A percentile compares a stretch with the other conserved stretches of the same genome.
Conservation (phyloP, 2,888 invertebrate species). For the Labia minor region DNA sequence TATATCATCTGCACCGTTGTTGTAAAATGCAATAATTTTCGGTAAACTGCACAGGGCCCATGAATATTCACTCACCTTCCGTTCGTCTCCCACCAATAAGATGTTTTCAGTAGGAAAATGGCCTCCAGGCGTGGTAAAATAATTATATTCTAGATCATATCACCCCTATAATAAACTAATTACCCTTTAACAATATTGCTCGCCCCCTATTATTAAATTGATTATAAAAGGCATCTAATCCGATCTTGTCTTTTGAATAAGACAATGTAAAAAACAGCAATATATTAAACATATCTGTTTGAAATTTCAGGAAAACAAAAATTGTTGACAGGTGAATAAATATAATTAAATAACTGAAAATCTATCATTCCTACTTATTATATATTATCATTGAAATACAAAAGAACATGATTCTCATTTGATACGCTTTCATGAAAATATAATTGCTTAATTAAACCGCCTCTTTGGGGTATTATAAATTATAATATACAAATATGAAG, state of each 20-base stretch:
- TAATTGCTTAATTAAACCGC: no score
- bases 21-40: not conserved
- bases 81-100: not conserved
- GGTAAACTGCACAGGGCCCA: not conserved
- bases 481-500: no score
- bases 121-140: not conserved
- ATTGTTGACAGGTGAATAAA: slow-evolving; percentile 4
- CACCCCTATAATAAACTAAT: not conserved
- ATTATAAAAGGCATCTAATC: not conserved
- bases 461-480: no score
- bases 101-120: not conserved
- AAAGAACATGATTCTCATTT: no score
- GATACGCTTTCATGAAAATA: no score
- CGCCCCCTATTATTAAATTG: not conserved
- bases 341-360: not conserved
- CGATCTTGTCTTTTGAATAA: no score
- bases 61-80: not conserved
- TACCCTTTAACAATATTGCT: not conserved
- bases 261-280: no score
- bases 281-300: not conserved
- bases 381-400: no score
- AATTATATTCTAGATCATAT: slow-evolving; percentile 1
- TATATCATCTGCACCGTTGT: no score
- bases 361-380: no score
- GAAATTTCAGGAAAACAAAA: not conserved